Conservation (phyloP, 2,888 invertebrate species). For the Caenorhabditis sp. region DNA sequence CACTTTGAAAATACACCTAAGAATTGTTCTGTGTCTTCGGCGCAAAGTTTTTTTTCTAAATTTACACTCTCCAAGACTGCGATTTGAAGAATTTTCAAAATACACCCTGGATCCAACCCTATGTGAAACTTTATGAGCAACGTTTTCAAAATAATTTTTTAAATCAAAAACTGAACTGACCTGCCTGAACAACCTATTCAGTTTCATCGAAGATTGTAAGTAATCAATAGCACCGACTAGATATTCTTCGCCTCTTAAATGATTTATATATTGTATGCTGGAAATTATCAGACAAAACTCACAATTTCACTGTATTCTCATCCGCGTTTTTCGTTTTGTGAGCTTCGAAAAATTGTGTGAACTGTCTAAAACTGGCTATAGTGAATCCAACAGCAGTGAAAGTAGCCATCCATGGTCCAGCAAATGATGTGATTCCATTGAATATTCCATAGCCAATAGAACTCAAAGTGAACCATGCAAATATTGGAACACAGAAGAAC, state of each 20-base stretch:
- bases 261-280: not conserved
- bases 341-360: conserved; percentile 32
- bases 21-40: too few species aligned
- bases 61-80: too few species aligned
- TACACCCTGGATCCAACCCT: too few species aligned
- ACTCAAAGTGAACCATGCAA: conserved; percentile 47
- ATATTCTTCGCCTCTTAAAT: conserved; percentile 50
- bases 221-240: conserved; percentile 52
- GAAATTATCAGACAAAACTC: not conserved
- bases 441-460: conserved; percentile 43
- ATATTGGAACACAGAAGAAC: conserved; percentile 48
- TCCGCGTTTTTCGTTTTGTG: conserved; percentile 41
- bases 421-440: conserved; percentile 13
- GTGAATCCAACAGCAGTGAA: conserved; percentile 21
- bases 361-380: conserved; percentile 34
- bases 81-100: too few species aligned
- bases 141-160: not conserved
- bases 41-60: too few species aligned
- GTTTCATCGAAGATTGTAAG: conserved; percentile 48
- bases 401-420: conserved; percentile 11
- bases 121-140: not conserved
- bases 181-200: conserved; percentile 43
- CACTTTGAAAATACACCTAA: too few species aligned
- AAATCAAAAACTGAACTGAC: conserved; percentile 14
- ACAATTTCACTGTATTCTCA: conserved; percentile 32